Evolutionary conservation across 2,888 invertebrate species (phyloP).

Genomic region (Chalcis sispes): DNA sequence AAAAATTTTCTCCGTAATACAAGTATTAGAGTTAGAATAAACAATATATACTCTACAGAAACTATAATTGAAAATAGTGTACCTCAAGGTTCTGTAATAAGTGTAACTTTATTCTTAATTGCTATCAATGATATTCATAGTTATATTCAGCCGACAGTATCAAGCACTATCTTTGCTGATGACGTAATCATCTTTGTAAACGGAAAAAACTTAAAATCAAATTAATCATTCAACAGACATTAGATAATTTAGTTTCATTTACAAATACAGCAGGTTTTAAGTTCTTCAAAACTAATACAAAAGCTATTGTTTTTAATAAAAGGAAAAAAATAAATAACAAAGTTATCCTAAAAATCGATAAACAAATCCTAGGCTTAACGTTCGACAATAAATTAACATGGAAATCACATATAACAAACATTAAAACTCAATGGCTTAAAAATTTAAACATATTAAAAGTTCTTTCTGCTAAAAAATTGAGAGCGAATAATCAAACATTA

Average conservation of each 20-base stretch:
- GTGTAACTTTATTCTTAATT: neutral
- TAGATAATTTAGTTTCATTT: neutral
- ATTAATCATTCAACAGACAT: neutral
- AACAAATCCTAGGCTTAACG: neutral
- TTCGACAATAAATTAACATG: neutral
- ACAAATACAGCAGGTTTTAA: neutral
- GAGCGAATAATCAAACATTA: neutral
- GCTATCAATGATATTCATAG: neutral
- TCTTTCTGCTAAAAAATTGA: neutral
- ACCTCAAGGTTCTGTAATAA: neutral
- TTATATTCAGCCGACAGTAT: neutral
- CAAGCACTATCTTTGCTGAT: neutral
- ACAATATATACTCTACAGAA: neutral
- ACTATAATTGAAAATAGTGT: neutral
- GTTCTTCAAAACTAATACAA: neutral
- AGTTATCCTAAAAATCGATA: neutral
- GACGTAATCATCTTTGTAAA: neutral
- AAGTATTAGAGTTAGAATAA: neutral
- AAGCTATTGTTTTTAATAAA: conserved; percentile 2
- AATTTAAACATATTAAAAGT: neutral
- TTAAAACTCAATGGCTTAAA: too few species aligned
- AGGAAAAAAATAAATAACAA: neutral
- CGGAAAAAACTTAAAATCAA: neutral
- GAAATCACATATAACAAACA: neutral
- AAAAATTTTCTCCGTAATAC: conserved; percentile 1